Evolutionary conservation across 2,113 vertebrate species (phyloP).

Genomic region (Melanotaenia duboulayi): DNA sequence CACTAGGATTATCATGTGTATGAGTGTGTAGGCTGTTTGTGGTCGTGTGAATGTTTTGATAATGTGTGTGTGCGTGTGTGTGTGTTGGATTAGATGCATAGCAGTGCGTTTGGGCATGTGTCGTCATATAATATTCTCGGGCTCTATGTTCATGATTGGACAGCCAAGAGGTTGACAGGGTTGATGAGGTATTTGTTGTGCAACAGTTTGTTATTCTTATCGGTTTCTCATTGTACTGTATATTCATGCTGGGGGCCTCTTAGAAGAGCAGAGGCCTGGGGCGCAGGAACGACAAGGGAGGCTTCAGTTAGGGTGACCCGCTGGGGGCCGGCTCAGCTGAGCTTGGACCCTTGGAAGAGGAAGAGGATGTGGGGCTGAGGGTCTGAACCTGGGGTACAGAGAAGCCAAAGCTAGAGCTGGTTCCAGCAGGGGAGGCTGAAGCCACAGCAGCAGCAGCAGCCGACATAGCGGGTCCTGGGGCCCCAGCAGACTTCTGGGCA

Average conservation of each 20-base stretch:
- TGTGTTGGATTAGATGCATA: slow-evolving; percentile 66
- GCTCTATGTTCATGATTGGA: slow-evolving; percentile 71
- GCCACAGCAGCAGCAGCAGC: slow-evolving; percentile 55
- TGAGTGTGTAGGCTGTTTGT: slow-evolving; percentile 23
- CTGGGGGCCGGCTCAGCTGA: slow-evolving; percentile 78
- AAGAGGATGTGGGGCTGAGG: slow-evolving; percentile 80
- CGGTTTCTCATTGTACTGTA: slow-evolving; percentile 73
- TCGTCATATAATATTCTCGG: slow-evolving; percentile 55
- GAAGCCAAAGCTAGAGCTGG: slow-evolving; percentile 76
- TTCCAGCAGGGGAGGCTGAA: slow-evolving; percentile 68
- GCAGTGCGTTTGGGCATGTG: slow-evolving; percentile 60
- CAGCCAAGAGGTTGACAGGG: slow-evolving; percentile 80
- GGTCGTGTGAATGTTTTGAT: slow-evolving; percentile 36
- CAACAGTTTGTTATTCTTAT: slow-evolving; percentile 79
- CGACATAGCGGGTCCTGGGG: slow-evolving; percentile 46
- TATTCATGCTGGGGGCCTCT: slow-evolving; percentile 64
- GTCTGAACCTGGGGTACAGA: slow-evolving; percentile 67
- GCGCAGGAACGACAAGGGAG: slow-evolving; percentile 24
- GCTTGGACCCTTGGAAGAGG: slow-evolving; percentile 80
- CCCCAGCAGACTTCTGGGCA: slow-evolving; percentile 79
- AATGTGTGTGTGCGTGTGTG: slow-evolving; percentile 35
- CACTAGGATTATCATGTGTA: slow-evolving; percentile 44
- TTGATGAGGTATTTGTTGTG: slow-evolving; percentile 86
- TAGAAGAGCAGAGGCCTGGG: slow-evolving; percentile 47
- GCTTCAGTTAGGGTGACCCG: slow-evolving; percentile 78